A percentile compares a stretch with the other conserved stretches of the same genome.
Conservation (phyloP, 2,888 invertebrate species). For the Ecliptopera silaceata region DNA sequence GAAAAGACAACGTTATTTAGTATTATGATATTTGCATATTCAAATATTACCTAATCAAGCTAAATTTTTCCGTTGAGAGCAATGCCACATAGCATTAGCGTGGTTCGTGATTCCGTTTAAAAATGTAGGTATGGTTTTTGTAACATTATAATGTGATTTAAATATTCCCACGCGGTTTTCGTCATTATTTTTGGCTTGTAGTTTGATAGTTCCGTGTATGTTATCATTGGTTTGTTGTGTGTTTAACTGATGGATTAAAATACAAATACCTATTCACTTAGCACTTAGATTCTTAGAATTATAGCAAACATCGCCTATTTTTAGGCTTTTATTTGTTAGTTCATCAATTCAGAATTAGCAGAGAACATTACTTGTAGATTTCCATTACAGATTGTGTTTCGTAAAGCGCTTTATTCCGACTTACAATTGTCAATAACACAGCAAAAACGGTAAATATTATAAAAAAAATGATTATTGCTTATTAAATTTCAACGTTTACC, state of each 20-base stretch:
- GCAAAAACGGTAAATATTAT: too few relatives aligned
- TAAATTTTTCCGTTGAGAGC: slow-evolving; percentile 12
- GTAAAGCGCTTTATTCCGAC: too few relatives aligned
- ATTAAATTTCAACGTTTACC: too few relatives aligned
- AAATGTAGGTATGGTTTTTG: background rate
- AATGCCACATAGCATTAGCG: slow-evolving; percentile 7
- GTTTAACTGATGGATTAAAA: slow-evolving; percentile 4
- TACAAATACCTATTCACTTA: slow-evolving; percentile 2
- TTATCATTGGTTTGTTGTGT: background rate
- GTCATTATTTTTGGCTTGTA: background rate
- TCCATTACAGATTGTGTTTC: too few relatives aligned
- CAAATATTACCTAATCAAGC: background rate
- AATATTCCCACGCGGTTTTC: background rate
- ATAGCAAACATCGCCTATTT: background rate
- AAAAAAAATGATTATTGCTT: too few relatives aligned
- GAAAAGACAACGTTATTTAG: background rate
- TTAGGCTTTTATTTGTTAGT: background rate
- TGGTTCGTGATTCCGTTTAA: background rate
- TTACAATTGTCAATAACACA: too few relatives aligned
- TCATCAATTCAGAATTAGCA: too few relatives aligned
- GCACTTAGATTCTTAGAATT: background rate
- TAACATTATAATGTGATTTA: too few relatives aligned
- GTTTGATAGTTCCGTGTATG: background rate
- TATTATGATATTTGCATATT: background rate
- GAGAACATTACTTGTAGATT: too few relatives aligned